Evolutionary conservation across 2,888 invertebrate species (phyloP).

Genomic region (Drosophila diplacantha): DNA sequence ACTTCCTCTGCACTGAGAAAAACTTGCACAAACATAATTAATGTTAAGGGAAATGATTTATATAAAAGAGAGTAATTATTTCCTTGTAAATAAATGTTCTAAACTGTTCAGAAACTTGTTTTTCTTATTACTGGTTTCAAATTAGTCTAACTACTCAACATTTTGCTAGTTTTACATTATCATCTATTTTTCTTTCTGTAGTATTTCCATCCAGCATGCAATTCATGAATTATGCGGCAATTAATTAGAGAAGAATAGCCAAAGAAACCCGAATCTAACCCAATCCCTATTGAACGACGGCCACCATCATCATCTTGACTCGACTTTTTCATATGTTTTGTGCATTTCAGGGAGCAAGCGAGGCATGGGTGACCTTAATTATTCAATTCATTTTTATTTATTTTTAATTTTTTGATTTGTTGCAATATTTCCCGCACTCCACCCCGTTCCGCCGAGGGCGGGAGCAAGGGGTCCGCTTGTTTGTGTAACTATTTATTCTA

Average conservation of each 20-base stretch:
- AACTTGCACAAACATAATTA: too few relatives aligned
- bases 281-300: constrained; percentile 29
- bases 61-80: too few relatives aligned
- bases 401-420: constrained; percentile 76
- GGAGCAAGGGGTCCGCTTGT: constrained; percentile 68
- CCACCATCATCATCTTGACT: constrained; percentile 38
- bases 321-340: constrained; percentile 30
- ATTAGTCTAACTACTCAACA: neutral
- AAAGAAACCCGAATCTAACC: constrained; percentile 13
- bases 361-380: constrained; percentile 74
- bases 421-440: constrained; percentile 52
- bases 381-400: constrained; percentile 76
- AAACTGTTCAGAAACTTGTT: neutral
- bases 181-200: neutral
- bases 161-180: neutral
- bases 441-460: constrained; percentile 8
- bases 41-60: too few relatives aligned
- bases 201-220: constrained; percentile 36
- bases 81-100: too few relatives aligned
- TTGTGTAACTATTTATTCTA: constrained; percentile 75
- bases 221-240: constrained; percentile 62
- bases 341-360: constrained; percentile 13
- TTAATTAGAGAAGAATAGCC: constrained; percentile 48
- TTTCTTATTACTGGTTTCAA: neutral
- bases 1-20: constrained; percentile 18